Evolutionary conservation across 2,888 invertebrate genomes (phyloP).

Genomic region (Strigamia maritima): DNA sequence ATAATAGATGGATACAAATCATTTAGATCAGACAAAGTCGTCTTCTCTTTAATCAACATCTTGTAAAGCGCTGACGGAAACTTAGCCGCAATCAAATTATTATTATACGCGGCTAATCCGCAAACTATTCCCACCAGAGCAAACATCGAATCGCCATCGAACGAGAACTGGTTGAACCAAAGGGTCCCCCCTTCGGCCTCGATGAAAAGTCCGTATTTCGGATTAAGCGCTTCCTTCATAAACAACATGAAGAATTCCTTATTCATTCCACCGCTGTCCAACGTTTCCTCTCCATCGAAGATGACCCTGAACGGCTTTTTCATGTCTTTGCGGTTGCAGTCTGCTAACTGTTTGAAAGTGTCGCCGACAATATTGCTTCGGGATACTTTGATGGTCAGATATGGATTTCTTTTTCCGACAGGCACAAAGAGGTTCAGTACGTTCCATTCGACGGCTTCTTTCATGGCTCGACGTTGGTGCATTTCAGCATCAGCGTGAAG

Average conservation of each 20-base stretch:
- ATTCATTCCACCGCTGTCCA: not conserved
- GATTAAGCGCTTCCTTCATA: not conserved
- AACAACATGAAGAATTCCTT: not conserved
- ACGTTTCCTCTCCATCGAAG: not conserved
- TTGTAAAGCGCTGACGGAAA: not conserved
- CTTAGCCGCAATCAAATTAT: not conserved
- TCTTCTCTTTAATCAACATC: not conserved
- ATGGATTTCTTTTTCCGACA: not conserved
- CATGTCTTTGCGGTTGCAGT: not conserved
- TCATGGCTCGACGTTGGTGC: not conserved
- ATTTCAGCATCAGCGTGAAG: not conserved
- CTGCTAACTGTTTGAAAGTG: not conserved
- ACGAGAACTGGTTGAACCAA: not conserved
- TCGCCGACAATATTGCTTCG: not conserved
- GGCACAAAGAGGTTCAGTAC: not conserved
- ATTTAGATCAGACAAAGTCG: not conserved
- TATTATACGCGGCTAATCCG: not conserved
- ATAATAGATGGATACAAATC: not conserved
- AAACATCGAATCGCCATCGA: not conserved
- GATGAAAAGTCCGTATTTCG: not conserved
- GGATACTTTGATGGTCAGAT: not conserved
- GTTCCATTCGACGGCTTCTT: constrained; percentile 9
- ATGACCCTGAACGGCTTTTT: not conserved
- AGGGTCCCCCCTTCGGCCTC: not conserved
- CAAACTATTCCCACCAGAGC: not conserved